Percentiles rank a stretch among this genome's conserved stretches.
These are phyloP conservation scores for Gymnosoma rotundatum DNA, from an alignment of 2,888 invertebrate species.

Conservation along the genomic window DNA sequence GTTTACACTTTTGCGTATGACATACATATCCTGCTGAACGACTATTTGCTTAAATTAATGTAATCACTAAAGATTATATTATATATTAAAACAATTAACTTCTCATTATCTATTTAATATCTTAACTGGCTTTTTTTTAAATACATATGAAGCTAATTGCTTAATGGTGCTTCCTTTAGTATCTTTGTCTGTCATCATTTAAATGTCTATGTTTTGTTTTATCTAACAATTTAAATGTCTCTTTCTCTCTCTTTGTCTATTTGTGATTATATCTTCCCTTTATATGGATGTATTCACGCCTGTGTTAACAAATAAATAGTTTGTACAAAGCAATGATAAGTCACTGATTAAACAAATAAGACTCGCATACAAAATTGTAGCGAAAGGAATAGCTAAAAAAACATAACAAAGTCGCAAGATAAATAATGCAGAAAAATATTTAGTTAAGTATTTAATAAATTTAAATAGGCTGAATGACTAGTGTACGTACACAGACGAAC, in stretches of 20 bases:
- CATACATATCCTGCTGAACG: too few relatives aligned
- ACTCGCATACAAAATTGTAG: constrained; percentile 17
- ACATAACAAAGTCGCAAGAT: background rate
- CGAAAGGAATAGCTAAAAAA: background rate
- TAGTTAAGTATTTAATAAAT: constrained; percentile 31
- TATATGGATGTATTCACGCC: constrained; percentile 6
- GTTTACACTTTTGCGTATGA: too few relatives aligned
- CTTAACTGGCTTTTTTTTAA: background rate
- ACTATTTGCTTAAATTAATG: constrained; percentile 8
- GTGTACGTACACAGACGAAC: background rate
- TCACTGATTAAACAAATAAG: constrained; percentile 59
- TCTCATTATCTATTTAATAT: constrained; percentile 55
- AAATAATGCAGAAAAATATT: constrained; percentile 6
- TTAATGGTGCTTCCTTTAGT: constrained; percentile 9
- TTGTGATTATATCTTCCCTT: constrained; percentile 11
- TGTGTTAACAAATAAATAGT: constrained; percentile 39
- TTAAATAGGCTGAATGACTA: background rate
- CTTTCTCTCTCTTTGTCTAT: background rate
- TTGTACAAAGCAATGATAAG: constrained; percentile 57
- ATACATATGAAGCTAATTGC: constrained; percentile 7
- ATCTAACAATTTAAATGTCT: constrained; percentile 15
- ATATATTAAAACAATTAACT: constrained; percentile 63
- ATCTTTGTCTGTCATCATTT: constrained; percentile 33
- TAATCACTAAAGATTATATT: constrained; percentile 50
- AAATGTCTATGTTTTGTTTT: constrained; percentile 29